Base-by-base conservation (phyloP, 2,888 invertebrate species). In the Chymomyza amoena region DNA sequence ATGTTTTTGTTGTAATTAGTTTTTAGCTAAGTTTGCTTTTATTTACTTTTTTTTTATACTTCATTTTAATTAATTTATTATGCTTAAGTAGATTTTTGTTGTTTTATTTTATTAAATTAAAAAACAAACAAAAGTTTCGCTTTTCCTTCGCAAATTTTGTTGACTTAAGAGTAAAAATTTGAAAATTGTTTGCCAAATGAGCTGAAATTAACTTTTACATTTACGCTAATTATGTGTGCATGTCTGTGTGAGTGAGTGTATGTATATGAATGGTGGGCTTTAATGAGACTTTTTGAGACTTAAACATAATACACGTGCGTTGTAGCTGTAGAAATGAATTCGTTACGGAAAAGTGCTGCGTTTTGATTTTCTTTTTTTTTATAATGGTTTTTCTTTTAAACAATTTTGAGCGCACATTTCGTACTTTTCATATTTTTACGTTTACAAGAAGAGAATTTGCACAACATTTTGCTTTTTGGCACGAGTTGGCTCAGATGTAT, bases 361-460 rank as follows among this genome's bases (percentile, higher is more conserved):
- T 64, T 52, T 57, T 56, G 68, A 70, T 56, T 66, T 64, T 66
- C 15, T 52, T 63, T 63, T 61, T 61, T 25, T 70, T 62, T 69
- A 5, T 56, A 9, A 13, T 18, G 7, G 32, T 32, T 56, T 66
- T 64, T 64, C 16, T 56, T 63, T 13, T 57, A 25, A 13, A 32
- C 9, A 18, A 18, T 16, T 18, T 10, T 15, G 56, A 36, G n/a
- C 13, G 18, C 32, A 28, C 36, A 10, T 54, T 64, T 13, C 13
- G 39, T 45, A 36, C 18, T 6, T 56, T 39, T 18, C 4, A 4
- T 15, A 13, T 16, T 50, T 69, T 68, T 66, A 45, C 64, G 64
- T 73, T 72, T 75, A 85, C 80, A 79, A 79, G 32, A 5, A 65
- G 69, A 73, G 76, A 75, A 84, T 84, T 81, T 84, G 74, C 78